Evolutionary conservation across 2,888 invertebrate species (phyloP), one percentile per base, ranked within the genome.

Genomic region (Amphimallon solstitiale): DNA sequence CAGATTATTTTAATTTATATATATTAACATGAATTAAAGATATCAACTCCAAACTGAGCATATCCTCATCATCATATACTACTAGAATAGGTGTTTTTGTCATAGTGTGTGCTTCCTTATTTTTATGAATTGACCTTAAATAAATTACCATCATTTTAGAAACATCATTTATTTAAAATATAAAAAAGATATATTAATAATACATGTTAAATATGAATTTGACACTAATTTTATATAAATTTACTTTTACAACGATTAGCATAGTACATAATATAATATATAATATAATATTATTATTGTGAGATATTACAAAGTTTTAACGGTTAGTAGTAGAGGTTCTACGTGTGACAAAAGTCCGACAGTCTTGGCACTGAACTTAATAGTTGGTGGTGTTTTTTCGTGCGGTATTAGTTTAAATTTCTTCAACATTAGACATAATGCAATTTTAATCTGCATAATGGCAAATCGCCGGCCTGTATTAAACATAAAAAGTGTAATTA

Each of bases 401-500:
- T 76, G 80, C 23, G 82, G 69, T n/a, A 66, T 65, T 61, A 82
- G 78, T 21, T 75, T 71, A 67, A 79, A 82, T 65, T 83, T 79
- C 37, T 77, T 80, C 49, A 87, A 71, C 15, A 85, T 81, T 12
- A 84, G 77, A 10, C 84, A 81, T 62, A 87, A 75, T 0, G 85
- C 86, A 51, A 86, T 79, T 78, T 86, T 87, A 21, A 84, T 82
- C 77, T 86, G 85, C 59, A 87, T 76, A 74, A 85, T 80, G 1
- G 86, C 86, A 70, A 87, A 87, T 63, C 86, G 80, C 80, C 83
- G 81, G 38, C 86, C 86, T 86, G 34, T 1, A 34, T 34, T 6
- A 46, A 17, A 9, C 14, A 34, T 34, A 10, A 9, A 7, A 29
- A 5, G 9, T 29, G 1, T 1, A 9, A 29, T 29, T 29, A 29